These are phyloP conservation scores for Microcebus ravelobensis DNA, from an alignment of 2,113 vertebrate genomes.

Conservation along the genomic window DNA sequence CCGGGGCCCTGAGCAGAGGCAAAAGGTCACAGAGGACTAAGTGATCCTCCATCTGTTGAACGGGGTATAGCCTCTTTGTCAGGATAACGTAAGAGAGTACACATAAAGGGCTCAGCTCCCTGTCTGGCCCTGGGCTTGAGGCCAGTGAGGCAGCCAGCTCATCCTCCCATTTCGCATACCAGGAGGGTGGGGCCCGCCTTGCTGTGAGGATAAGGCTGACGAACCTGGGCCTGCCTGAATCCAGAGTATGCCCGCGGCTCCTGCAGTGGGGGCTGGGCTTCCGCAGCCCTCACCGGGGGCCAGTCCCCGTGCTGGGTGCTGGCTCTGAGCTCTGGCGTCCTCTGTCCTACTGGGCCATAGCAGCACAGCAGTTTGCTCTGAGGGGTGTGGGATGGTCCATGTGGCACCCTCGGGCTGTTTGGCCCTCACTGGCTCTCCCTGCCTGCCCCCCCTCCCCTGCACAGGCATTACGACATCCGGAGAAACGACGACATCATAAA, in stretches of 20 bases:
- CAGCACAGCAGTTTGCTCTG: rapidly evolving
- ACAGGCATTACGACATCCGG: conserved; percentile 96
- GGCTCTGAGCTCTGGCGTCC: neutral
- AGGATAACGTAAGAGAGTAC: neutral
- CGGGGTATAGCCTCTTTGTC: neutral
- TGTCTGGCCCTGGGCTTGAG: neutral
- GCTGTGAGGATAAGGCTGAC: no score
- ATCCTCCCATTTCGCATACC: rapidly evolving
- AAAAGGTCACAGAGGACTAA: neutral
- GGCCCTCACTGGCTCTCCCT: neutral
- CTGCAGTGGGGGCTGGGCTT: neutral
- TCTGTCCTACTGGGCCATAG: neutral
- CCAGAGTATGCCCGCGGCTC: neutral
- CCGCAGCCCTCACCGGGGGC: no score
- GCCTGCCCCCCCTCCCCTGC: neutral
- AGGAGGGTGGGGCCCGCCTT: neutral
- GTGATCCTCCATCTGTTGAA: neutral
- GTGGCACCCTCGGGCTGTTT: rapidly evolving
- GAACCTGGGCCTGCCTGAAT: neutral
- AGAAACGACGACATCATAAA: conserved; percentile 96
- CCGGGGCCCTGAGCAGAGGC: neutral
- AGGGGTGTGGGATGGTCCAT: rapidly evolving
- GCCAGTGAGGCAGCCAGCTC: rapidly evolving
- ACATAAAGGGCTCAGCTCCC: rapidly evolving
- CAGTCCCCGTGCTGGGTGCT: neutral